Percentiles rank a stretch among this genome's conserved stretches.
Evolutionary conservation across 2,888 invertebrate species (phyloP).

Genomic region (Vesta saturnalis): DNA sequence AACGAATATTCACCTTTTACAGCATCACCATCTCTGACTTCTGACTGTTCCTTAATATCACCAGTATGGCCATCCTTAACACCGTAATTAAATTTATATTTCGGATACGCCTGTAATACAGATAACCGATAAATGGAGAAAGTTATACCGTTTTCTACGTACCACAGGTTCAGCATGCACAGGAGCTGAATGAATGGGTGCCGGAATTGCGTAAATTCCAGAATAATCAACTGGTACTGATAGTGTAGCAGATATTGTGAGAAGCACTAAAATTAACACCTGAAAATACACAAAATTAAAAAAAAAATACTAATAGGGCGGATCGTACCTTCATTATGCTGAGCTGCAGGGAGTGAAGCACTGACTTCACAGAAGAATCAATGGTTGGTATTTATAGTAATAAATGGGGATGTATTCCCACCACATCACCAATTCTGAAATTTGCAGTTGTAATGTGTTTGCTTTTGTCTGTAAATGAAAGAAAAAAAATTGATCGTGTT

Average conservation of each 20-base stretch:
- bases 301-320: not conserved
- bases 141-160: conserved; percentile 2
- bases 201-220: not conserved
- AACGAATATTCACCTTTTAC: conserved; percentile 78
- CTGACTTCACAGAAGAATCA: conserved; percentile 21
- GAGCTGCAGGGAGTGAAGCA: conserved; percentile 22
- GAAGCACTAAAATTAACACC: conserved; percentile 14
- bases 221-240: conserved; percentile 26
- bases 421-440: conserved; percentile 18
- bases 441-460: conserved; percentile 9
- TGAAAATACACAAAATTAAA: conserved; percentile 8
- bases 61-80: conserved; percentile 77
- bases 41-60: conserved; percentile 76
- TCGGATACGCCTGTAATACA: conserved; percentile 68
- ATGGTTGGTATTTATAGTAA: conserved; percentile 28
- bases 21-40: conserved; percentile 76
- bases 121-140: not conserved
- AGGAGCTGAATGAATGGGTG: conserved; percentile 9
- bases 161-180: conserved; percentile 30
- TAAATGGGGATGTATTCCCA: conserved; percentile 30
- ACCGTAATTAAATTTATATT: conserved; percentile 76
- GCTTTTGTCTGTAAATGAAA: not conserved
- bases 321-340: conserved; percentile 32
- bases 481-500: conserved; percentile 2
- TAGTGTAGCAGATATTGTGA: conserved; percentile 8